These are phyloP conservation scores for Serilophus lunatus DNA, from an alignment of 2,113 vertebrate genomes.

Conservation along the genomic window DNA sequence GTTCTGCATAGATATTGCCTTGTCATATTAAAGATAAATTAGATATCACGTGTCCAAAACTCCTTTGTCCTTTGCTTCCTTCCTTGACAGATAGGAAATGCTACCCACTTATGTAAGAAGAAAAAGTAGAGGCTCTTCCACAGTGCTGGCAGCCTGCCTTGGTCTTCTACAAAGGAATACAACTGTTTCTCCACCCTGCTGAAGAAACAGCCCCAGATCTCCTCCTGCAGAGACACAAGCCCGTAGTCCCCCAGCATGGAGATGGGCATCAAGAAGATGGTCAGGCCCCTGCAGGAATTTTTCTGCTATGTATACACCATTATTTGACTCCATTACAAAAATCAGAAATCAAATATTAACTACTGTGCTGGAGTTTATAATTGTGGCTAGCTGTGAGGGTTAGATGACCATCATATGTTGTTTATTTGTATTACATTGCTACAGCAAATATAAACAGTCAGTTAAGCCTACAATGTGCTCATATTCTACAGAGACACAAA, in stretches of 20 bases:
- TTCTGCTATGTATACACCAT: not conserved
- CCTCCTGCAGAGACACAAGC: not conserved
- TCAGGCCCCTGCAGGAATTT: not conserved
- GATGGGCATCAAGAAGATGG: not conserved
- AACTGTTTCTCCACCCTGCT: not conserved
- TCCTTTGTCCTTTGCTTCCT: not conserved
- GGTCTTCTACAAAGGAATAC: not conserved
- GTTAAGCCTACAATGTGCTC: not conserved
- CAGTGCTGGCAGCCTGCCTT: not conserved
- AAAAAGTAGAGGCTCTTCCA: not conserved
- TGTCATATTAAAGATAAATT: not conserved
- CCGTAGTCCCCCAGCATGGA: fast-evolving
- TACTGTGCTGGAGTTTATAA: not conserved
- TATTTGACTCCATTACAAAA: not conserved
- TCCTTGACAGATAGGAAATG: not conserved
- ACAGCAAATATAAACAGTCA: not conserved
- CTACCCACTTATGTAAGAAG: not conserved
- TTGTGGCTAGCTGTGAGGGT: not conserved
- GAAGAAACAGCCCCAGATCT: not conserved
- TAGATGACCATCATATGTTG: not conserved
- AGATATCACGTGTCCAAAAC: not conserved
- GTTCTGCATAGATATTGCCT: not conserved
- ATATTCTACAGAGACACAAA: not conserved
- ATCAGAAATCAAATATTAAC: not conserved
- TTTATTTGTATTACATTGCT: not conserved